These are phyloP conservation scores for Dascyllus trimaculatus DNA, from an alignment of 2,113 vertebrate species.

Conservation along the genomic window DNA sequence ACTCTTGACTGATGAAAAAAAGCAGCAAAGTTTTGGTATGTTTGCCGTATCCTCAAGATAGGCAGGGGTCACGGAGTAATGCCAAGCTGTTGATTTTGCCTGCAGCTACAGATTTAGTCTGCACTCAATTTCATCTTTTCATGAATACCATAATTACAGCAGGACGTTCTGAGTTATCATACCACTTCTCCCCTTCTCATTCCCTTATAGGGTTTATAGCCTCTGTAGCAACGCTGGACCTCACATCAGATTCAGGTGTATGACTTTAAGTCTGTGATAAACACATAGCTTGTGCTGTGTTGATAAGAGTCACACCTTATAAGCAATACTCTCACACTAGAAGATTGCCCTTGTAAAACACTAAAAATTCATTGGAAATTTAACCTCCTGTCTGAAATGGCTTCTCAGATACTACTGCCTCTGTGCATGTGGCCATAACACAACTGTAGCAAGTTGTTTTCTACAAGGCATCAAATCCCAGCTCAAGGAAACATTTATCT, in stretches of 20 bases:
- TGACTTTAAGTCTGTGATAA: conserved; percentile 63
- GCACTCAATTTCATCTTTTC: conserved; percentile 82
- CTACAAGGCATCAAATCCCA: conserved; percentile 20
- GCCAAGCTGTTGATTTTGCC: conserved; percentile 86
- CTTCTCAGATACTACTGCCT: conserved; percentile 26
- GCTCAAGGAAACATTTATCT: conserved; percentile 43
- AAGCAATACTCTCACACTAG: conserved; percentile 48
- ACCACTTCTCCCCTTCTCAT: conserved; percentile 52
- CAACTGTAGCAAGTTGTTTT: conserved; percentile 30
- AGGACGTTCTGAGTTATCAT: conserved; percentile 78
- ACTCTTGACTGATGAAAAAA: conserved; percentile 85
- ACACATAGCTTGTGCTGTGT: conserved; percentile 42
- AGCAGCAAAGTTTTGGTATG: conserved; percentile 87
- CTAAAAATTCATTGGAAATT: conserved; percentile 58
- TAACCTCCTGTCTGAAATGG: conserved; percentile 51
- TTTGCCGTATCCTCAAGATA: conserved; percentile 83
- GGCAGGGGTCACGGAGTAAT: conserved; percentile 89
- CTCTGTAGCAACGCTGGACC: conserved; percentile 46
- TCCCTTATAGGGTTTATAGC: conserved; percentile 57
- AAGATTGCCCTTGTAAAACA: conserved; percentile 63
- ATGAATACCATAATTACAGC: conserved; percentile 83
- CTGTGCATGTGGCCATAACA: conserved; percentile 42
- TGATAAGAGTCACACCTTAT: conserved; percentile 50
- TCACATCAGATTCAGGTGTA: conserved; percentile 42
- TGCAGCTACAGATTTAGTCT: conserved; percentile 83